A percentile compares a stretch with the other conserved stretches of the same genome.
Conservation (phyloP, 2,797 vertebrate species). For the Petrocephalus sullivani region DNA sequence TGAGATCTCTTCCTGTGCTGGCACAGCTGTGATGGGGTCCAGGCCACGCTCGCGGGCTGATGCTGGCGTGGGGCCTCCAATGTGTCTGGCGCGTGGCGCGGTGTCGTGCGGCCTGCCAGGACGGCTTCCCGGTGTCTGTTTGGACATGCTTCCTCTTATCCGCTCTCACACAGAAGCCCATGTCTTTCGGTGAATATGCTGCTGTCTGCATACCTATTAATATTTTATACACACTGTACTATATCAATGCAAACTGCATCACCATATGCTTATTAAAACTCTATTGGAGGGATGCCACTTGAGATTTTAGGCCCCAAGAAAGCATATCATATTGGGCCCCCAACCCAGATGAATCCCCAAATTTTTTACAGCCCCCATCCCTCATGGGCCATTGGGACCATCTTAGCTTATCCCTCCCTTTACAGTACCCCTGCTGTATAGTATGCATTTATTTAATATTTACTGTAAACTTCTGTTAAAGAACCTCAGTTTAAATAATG, state of each 20-base stretch:
- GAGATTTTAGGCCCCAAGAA: neutral
- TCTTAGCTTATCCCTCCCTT: neutral
- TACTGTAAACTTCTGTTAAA: neutral
- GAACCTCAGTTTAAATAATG: neutral
- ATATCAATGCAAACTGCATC: neutral
- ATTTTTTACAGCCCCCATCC: neutral
- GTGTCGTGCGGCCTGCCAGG: neutral
- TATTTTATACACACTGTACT: neutral
- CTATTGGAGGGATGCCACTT: neutral
- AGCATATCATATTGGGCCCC: neutral
- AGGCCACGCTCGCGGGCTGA: neutral
- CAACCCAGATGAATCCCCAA: neutral
- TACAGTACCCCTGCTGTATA: neutral
- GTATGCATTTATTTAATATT: neutral
- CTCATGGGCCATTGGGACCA: neutral
- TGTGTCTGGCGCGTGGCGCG: neutral
- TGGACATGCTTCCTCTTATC: neutral
- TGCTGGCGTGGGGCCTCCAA: neutral
- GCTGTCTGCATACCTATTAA: neutral
- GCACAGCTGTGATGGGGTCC: neutral
- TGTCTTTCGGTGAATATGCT: neutral
- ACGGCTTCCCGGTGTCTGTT: neutral
- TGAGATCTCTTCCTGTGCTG: slow-evolving; percentile 18
- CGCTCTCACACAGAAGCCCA: neutral
- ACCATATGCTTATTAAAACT: neutral